phyloP scores from a whole-genome alignment of 2,113 vertebrate genomes.

The Callaeas wilsoni region DNA sequence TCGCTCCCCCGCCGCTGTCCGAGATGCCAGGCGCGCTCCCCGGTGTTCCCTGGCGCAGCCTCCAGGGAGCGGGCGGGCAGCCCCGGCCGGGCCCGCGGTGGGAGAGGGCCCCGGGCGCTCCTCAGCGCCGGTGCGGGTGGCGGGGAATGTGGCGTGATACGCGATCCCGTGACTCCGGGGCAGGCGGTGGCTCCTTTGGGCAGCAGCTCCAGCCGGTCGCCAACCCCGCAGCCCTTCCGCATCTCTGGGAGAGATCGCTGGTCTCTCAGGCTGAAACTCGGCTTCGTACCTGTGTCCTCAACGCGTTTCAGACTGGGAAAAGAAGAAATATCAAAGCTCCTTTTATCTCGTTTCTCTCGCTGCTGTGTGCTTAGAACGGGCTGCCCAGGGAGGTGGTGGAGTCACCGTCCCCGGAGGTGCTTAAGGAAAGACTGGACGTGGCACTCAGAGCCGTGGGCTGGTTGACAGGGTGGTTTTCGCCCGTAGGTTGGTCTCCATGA shows the following conservation, averaged over 20 bases:
- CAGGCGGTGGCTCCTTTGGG: slow-evolving; percentile 3
- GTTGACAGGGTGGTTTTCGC: rapidly evolving
- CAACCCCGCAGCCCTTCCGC: background rate
- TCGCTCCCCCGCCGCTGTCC: background rate
- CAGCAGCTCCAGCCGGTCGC: background rate
- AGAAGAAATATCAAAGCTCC: background rate
- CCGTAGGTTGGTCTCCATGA: rapidly evolving
- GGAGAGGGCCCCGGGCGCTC: background rate
- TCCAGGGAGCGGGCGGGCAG: background rate
- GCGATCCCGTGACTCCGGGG: slow-evolving; percentile 56
- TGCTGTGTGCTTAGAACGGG: background rate
- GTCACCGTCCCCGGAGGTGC: background rate
- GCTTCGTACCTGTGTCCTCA: background rate
- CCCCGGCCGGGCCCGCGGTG: background rate
- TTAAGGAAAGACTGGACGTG: background rate
- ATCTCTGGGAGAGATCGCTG: background rate
- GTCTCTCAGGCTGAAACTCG: background rate
- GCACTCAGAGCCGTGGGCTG: background rate
- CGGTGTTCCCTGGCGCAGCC: background rate
- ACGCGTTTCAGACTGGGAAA: rapidly evolving
- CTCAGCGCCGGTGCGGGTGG: background rate
- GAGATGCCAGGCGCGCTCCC: background rate
- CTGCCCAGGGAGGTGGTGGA: background rate
- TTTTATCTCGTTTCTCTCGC: background rate
- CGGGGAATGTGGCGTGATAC: background rate